Percentiles rank a stretch among this genome's conserved stretches.
Conservation (phyloP, 2,113 vertebrate species). For the Taurulus bubalis region DNA sequence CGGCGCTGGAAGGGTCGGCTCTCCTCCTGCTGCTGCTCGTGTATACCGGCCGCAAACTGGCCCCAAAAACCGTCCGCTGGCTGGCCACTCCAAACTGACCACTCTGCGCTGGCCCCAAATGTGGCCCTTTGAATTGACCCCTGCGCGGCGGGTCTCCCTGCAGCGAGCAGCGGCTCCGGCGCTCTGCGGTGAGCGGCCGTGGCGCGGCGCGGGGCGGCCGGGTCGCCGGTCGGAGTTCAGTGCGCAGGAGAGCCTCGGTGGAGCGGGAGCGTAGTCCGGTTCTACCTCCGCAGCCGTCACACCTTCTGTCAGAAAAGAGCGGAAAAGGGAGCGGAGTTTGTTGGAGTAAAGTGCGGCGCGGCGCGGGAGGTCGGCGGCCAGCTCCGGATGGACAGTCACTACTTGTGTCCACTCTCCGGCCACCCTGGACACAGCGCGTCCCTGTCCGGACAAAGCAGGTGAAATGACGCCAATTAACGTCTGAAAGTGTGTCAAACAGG, state of each 20-base stretch:
- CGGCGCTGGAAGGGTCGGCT: constrained; percentile 87
- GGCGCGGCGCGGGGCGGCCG: constrained; percentile 58
- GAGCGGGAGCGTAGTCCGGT: constrained; percentile 45
- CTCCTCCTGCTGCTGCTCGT: constrained; percentile 72
- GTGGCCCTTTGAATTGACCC: constrained; percentile 66
- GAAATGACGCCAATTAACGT: constrained; percentile 10
- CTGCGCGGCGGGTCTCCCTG: constrained; percentile 47
- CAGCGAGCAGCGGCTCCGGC: constrained; percentile 75
- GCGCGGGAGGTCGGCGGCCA: constrained; percentile 45
- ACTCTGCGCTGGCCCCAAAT: constrained; percentile 20
- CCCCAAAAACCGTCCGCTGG: constrained; percentile 36
- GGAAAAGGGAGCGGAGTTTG: constrained; percentile 12
- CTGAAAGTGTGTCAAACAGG: constrained; percentile 45
- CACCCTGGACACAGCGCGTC: constrained; percentile 46
- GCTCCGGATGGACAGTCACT: constrained; percentile 51
- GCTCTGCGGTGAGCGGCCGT: constrained; percentile 68
- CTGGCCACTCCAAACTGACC: constrained; percentile 49
- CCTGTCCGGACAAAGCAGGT: constrained; percentile 18
- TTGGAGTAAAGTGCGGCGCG: not conserved
- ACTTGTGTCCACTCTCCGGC: constrained; percentile 63
- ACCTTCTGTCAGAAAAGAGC: constrained; percentile 49
- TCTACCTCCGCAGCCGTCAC: constrained; percentile 40
- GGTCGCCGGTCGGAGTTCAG: constrained; percentile 48
- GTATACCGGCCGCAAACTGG: constrained; percentile 35
- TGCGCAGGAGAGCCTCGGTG: constrained; percentile 57